phyloP scores from a whole-genome alignment of 2,113 vertebrate species.

The Syrrhaptes paradoxus region DNA sequence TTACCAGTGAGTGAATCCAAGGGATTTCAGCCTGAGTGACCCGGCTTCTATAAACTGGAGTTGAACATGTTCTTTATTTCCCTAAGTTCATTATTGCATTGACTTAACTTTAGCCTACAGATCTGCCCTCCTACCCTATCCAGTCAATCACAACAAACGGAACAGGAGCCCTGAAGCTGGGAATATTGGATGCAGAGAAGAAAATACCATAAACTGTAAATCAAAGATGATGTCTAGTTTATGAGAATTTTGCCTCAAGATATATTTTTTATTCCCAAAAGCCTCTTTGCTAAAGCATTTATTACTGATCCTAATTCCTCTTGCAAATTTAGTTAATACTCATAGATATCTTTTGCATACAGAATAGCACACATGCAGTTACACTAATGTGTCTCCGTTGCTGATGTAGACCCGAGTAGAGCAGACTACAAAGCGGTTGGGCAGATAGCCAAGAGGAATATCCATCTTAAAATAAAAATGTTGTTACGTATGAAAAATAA shows the following conservation, averaged over 20 bases:
- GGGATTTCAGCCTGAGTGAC: not conserved
- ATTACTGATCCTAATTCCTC: conserved; percentile 78
- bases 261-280: conserved; percentile 78
- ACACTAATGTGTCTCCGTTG: conserved; percentile 26
- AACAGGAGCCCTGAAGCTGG: conserved; percentile 60
- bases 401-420: not conserved
- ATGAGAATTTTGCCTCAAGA: conserved; percentile 77
- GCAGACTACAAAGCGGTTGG: not conserved
- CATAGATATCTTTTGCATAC: conserved; percentile 76
- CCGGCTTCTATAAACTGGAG: not conserved
- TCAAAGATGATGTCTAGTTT: conserved; percentile 80
- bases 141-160: conserved; percentile 63
- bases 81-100: conserved; percentile 30
- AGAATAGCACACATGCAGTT: conserved; percentile 66
- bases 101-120: conserved; percentile 49
- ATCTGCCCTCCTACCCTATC: conserved; percentile 27
- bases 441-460: not conserved
- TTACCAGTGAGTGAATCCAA: not conserved
- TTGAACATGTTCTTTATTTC: conserved; percentile 11
- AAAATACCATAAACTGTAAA: conserved; percentile 78
- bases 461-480: not conserved
- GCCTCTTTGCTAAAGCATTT: conserved; percentile 79
- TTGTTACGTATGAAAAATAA: not conserved
- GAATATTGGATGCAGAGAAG: conserved; percentile 65
- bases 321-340: conserved; percentile 80